Evolutionary conservation across 2,113 vertebrate genomes (phyloP), one percentile per base, ranked within the genome.

Genomic region (Oreochromis tanganicae): DNA sequence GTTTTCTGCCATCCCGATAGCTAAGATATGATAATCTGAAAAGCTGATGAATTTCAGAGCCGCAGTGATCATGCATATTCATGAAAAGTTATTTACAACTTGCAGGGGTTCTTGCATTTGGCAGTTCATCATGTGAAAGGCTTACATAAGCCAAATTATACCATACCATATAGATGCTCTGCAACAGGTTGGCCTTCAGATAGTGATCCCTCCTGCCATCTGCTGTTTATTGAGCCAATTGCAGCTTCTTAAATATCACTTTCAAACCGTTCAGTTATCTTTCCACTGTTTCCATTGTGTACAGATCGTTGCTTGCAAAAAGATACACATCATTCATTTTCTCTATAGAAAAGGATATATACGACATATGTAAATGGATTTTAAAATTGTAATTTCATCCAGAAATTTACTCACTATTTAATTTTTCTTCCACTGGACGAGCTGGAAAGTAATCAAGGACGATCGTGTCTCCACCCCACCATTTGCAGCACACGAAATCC

Each of bases 141-240:
- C 71, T 82, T 86, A 61, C 79, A 87, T 81, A 87, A 87, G 52
- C 68, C 66, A 85, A 46, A 86, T 71, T 71, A 57, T 52, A 46
- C 43, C 87, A 81, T 81, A 66, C 50, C 81, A 79, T 81, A 88
- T 78, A 41, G 68, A 85, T 41, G 46, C 38, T 16, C 52, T 89
- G 90, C 87, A 92, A 94, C 87, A 90, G 92, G 93, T 93, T 80
- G 79, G 21, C 24, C n/a, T 82, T 27, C 68, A 36, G 46, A 87
- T 24, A 79, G 89, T 54, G 88, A 59, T 88, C 80, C 73, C 21
- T 89, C 52, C 85, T 90, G 94, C 94, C 94, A 85, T 83, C 94
- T 93, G 91, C 89, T 92, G 92, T 86, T 63, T 14, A 46, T 6
- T 43, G n/a, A 85, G 84, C 36, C 41, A 32, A 91, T 55, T 93